phyloP scores from a whole-genome alignment of 2,888 invertebrate species.

The Ceraclea dissimilis region DNA sequence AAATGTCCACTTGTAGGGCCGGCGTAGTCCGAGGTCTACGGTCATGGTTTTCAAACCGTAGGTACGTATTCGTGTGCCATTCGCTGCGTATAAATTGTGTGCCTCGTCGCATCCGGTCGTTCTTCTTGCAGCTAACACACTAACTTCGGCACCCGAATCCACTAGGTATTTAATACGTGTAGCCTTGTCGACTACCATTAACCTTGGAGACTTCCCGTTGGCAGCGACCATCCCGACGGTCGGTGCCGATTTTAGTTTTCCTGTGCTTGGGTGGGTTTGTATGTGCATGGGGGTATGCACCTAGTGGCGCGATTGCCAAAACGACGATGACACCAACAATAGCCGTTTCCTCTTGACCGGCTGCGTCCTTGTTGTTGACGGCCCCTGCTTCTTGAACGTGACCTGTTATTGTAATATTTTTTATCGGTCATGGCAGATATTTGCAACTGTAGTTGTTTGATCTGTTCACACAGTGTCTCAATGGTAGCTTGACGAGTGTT shows the following conservation, averaged over 20 bases:
- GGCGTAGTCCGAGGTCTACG: not conserved
- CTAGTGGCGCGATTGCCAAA: not conserved
- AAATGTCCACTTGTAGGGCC: not conserved
- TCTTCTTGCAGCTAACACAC: not conserved
- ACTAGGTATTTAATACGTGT: not conserved
- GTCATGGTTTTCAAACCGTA: not conserved
- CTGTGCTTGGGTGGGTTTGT: not conserved
- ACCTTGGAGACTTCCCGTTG: not conserved
- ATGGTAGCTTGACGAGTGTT: not conserved
- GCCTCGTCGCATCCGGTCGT: not conserved
- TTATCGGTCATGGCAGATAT: not conserved
- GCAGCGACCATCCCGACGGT: not conserved
- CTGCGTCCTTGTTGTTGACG: not conserved
- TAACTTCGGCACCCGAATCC: not conserved
- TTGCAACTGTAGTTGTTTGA: not conserved
- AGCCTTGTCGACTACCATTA: not conserved
- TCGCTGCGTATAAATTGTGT: not conserved
- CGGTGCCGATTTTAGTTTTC: not conserved
- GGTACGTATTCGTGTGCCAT: not conserved
- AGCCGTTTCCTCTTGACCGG: not conserved
- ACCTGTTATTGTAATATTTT: too few relatives aligned
- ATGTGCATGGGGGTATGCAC: not conserved
- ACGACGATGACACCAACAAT: not conserved
- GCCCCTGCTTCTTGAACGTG: not conserved
- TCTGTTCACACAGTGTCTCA: too few relatives aligned